Percentiles rank a stretch among this genome's conserved stretches.
Conservation (phyloP, 2,888 invertebrate species). For the Osmoderma eremita region DNA sequence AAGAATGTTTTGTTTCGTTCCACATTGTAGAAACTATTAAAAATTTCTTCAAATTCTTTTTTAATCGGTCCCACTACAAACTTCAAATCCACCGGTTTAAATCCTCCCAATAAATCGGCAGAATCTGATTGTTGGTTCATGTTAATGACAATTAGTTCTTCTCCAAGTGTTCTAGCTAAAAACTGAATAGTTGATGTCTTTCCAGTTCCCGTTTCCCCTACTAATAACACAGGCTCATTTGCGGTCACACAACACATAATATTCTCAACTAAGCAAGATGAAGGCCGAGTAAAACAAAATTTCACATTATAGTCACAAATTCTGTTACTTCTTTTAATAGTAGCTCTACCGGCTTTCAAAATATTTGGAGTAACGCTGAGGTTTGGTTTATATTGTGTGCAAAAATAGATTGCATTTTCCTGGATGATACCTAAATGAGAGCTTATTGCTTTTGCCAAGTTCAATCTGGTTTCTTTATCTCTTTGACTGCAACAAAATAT, state of each 20-base stretch:
- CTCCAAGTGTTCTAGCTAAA: slow-evolving; percentile 83
- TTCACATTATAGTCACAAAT: slow-evolving; percentile 39
- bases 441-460: slow-evolving; percentile 79
- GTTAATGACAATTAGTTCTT: slow-evolving; percentile 92
- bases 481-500: slow-evolving; percentile 87
- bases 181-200: slow-evolving; percentile 97
- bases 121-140: slow-evolving; percentile 99
- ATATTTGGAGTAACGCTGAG: slow-evolving; percentile 69
- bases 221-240: slow-evolving; percentile 90
- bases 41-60: slow-evolving; percentile 84
- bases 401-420: slow-evolving; percentile 84
- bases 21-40: slow-evolving; percentile 79
- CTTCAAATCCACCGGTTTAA: slow-evolving; percentile 93
- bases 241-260: slow-evolving; percentile 85
- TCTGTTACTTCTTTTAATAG: slow-evolving; percentile 55
- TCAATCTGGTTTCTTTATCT: slow-evolving; percentile 71
- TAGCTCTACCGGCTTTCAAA: slow-evolving; percentile 79
- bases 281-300: slow-evolving; percentile 86
- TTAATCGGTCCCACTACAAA: slow-evolving; percentile 83
- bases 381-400: slow-evolving; percentile 80
- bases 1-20: slow-evolving; percentile 86
- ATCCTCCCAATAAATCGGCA: slow-evolving; percentile 95
- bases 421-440: slow-evolving; percentile 83
- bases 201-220: slow-evolving; percentile 98
- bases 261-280: slow-evolving; percentile 85